These are phyloP conservation scores for Megalops cyprinoides DNA, from an alignment of 2,797 vertebrate species.

Conservation along the genomic window DNA sequence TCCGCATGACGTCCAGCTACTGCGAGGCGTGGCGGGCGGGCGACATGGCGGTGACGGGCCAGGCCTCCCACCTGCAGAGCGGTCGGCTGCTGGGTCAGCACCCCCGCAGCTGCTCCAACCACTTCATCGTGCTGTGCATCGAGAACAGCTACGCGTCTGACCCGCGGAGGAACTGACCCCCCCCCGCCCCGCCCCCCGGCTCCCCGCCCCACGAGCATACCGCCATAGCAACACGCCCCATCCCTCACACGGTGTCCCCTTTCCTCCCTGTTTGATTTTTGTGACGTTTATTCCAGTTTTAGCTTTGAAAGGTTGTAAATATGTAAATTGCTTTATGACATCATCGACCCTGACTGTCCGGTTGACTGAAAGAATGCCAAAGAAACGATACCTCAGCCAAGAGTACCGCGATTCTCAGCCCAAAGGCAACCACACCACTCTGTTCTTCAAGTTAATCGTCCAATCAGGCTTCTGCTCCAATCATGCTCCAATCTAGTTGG, in stretches of 20 bases:
- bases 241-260: background rate
- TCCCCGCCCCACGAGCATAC: background rate
- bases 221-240: background rate
- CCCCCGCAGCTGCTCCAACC: constrained; percentile 83
- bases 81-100: constrained; percentile 89
- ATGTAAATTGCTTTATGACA: constrained; percentile 64
- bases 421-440: background rate
- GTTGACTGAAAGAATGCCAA: constrained; percentile 58
- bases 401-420: constrained; percentile 34
- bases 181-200: constrained; percentile 7
- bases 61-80: constrained; percentile 81
- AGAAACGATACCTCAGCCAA: constrained; percentile 75
- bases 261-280: background rate
- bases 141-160: constrained; percentile 90
- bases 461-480: background rate
- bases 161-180: constrained; percentile 71
- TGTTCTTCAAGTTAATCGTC: constrained; percentile 1
- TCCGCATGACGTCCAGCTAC: constrained; percentile 85
- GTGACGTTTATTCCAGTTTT: constrained; percentile 50
- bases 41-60: constrained; percentile 78
- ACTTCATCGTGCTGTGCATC: constrained; percentile 89
- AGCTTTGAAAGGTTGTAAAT: constrained; percentile 73
- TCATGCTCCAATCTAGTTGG: no score
- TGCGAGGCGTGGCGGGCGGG: constrained; percentile 90
- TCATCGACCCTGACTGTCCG: constrained; percentile 53